These are phyloP conservation scores for Odontocolon sp. DNA, from an alignment of 2,888 invertebrate genomes.

Conservation along the genomic window DNA sequence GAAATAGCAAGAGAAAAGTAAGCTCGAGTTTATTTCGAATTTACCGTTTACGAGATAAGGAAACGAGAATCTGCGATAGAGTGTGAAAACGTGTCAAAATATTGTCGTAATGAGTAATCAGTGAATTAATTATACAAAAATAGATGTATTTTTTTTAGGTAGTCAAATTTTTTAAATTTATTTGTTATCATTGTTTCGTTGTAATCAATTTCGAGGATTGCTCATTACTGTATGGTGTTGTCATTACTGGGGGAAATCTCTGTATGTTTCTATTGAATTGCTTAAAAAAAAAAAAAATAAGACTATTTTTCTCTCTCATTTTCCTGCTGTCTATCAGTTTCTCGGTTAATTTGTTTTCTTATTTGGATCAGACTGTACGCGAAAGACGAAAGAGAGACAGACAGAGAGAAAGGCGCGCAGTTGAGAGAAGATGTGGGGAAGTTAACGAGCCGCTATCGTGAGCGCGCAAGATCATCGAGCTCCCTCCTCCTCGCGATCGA, in stretches of 20 bases:
- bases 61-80: background rate
- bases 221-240: too few species aligned
- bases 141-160: too few species aligned
- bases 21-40: background rate
- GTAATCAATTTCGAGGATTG: too few species aligned
- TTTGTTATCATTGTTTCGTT: too few species aligned
- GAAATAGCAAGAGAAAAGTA: background rate
- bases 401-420: conserved; percentile 72
- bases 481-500: background rate
- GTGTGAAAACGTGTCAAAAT: conserved; percentile 36
- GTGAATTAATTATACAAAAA: background rate
- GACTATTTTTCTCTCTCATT: too few species aligned
- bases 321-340: conserved; percentile 9
- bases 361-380: conserved; percentile 34
- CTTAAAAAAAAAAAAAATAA: too few species aligned
- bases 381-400: too few species aligned
- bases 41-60: conserved; percentile 16
- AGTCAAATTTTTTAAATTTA: too few species aligned
- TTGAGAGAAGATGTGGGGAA: conserved; percentile 70
- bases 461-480: conserved; percentile 45
- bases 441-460: conserved; percentile 78
- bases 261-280: too few species aligned
- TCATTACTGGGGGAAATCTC: too few species aligned
- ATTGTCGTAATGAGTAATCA: conserved; percentile 6
- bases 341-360: conserved; percentile 26